A percentile compares a stretch with the other conserved stretches of the same genome.
Evolutionary conservation across 2,888 invertebrate genomes (phyloP).

Genomic region (Acrocyrtus sp.): DNA sequence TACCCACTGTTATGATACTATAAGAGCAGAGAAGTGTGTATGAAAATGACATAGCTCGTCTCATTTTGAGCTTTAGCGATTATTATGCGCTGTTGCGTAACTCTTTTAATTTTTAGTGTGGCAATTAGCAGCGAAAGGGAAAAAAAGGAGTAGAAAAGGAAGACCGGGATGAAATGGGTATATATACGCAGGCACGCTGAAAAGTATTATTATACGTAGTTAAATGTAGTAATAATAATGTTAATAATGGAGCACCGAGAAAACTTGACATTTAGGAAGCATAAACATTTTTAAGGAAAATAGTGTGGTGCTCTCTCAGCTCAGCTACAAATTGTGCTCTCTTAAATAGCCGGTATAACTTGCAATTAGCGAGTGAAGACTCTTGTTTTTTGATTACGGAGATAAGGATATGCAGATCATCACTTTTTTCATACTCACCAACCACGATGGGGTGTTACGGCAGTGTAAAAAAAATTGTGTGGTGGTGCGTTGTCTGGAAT

Average conservation of each 20-base stretch:
- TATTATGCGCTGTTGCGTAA: too few species aligned
- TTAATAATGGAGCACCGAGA: background rate
- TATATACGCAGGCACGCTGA: too few species aligned
- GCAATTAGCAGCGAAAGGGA: constrained; percentile 30
- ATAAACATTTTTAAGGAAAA: constrained; percentile 21
- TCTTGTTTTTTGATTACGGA: constrained; percentile 38
- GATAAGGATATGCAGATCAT: constrained; percentile 40
- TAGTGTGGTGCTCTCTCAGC: too few species aligned
- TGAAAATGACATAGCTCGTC: too few species aligned
- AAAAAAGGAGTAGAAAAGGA: constrained; percentile 10
- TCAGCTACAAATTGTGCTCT: constrained; percentile 8
- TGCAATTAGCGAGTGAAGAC: constrained; percentile 48
- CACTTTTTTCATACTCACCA: background rate
- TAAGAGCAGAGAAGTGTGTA: too few species aligned
- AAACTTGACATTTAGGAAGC: constrained; percentile 42
- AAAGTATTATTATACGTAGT: too few species aligned
- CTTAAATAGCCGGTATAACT: constrained; percentile 33
- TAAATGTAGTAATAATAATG: too few species aligned
- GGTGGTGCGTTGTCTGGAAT: too few species aligned
- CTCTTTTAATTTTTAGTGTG: constrained; percentile 32
- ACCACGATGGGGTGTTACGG: background rate
- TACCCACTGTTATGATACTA: too few species aligned
- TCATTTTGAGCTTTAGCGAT: too few species aligned
- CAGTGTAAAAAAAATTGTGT: too few species aligned
- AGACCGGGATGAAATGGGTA: too few species aligned